Evolutionary conservation across 2,797 vertebrate species (phyloP), one percentile per base, ranked within the genome.

Genomic region (Phoeniculus purpureus): DNA sequence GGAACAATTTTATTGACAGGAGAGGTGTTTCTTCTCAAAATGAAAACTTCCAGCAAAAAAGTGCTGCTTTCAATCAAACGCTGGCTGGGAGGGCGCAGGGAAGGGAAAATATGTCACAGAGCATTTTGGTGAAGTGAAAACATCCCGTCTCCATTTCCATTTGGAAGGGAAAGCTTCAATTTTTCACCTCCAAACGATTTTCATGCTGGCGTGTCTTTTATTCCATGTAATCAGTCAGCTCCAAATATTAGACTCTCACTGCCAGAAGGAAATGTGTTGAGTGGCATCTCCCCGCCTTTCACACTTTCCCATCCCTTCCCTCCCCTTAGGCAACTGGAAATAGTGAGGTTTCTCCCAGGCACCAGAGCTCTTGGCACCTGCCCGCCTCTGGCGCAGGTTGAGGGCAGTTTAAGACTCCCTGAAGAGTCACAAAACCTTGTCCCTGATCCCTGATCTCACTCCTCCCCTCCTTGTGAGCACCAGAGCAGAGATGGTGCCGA

Each of bases 131-230:
- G 4, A 47, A 80, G 77, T 25, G 56, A 55, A 78, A 87, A 51
- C 85, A 25, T 67, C 74, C 50, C 43, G 22, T 85, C 92, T 73
- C 74, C 40, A 50, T 43, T 43, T 43, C 52, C 43, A 32, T 51
- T 72, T 51, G 71, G 77, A 43, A 85, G 17, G 64, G 50, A 94
- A 93, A 70, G 50, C 83, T 95, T 93, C 67, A 32, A 31, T 92
- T 87, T 81, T 52, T n/a, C 60, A 17, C 91, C 60, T 72, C 59
- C 2, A 20, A n/a, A 17, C 7, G 27, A 66, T 85, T 85, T 89
- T 47, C 56, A 19, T 15, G 45, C 71, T 85, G 93, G 75, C 71
- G 15, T 70, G 75, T 81, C 70, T 91, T 87, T 92, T 76, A 75
- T 89, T 78, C 82, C 29, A 0, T 18, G 3, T 52, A 58, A 48